These are phyloP conservation scores for Squalus acanthias DNA, from an alignment of 2,797 vertebrate genomes.

Conservation along the genomic window DNA sequence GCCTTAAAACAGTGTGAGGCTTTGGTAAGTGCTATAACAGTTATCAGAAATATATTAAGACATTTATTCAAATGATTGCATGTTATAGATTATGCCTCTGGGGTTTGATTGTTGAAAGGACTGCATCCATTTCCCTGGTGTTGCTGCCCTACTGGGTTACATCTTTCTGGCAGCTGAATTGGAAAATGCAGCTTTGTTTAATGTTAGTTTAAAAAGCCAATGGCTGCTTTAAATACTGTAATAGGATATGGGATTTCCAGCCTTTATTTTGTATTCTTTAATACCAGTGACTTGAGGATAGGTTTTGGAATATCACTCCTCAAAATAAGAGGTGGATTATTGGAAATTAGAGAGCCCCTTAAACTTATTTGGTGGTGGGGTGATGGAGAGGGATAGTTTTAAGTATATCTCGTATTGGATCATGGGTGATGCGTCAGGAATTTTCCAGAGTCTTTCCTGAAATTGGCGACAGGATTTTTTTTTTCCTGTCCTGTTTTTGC, in stretches of 20 bases:
- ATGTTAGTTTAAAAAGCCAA: neutral
- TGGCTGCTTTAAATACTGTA: neutral
- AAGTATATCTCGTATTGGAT: neutral
- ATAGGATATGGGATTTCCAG: neutral
- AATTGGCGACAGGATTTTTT: neutral
- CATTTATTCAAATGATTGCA: neutral
- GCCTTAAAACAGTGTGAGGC: neutral
- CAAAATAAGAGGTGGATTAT: neutral
- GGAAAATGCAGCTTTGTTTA: neutral
- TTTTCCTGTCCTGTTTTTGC: too few species aligned
- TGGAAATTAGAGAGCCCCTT: neutral
- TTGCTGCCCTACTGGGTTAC: neutral
- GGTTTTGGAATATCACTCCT: neutral
- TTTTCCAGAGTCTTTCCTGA: neutral
- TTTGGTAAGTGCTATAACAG: neutral
- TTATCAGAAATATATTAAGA: neutral
- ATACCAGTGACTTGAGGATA: neutral
- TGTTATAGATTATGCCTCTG: slow-evolving; percentile 5
- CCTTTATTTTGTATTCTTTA: neutral
- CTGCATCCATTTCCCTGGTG: neutral
- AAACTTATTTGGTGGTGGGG: too few species aligned
- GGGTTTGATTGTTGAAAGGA: slow-evolving; percentile 1
- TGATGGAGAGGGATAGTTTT: too few species aligned
- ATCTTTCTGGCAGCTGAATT: neutral
- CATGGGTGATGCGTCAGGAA: neutral